A percentile compares a stretch with the other conserved stretches of the same genome.
Evolutionary conservation across 2,888 invertebrate species (phyloP).

Genomic region (Dryobota labecula): DNA sequence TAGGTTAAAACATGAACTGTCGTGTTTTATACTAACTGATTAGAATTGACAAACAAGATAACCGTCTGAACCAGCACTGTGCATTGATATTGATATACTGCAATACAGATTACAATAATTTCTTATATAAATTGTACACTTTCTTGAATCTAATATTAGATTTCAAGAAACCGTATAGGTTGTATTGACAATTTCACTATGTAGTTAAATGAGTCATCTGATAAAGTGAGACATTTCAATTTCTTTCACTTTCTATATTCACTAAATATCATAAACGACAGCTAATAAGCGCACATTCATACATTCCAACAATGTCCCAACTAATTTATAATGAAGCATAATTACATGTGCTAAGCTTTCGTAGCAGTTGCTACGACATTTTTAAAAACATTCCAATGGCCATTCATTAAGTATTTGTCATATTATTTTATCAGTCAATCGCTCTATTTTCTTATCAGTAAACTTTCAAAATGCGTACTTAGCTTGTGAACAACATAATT

Average conservation of each 20-base stretch:
- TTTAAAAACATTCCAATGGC: slow-evolving; percentile 4
- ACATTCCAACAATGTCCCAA: slow-evolving; percentile 19
- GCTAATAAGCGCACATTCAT: slow-evolving; percentile 39
- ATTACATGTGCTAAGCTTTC: slow-evolving; percentile 68
- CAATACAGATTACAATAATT: slow-evolving; percentile 30
- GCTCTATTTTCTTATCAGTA: slow-evolving; percentile 29
- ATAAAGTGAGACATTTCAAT: slow-evolving; percentile 56
- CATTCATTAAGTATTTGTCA: slow-evolving; percentile 21
- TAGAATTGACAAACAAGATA: slow-evolving; percentile 42
- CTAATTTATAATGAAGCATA: slow-evolving; percentile 27
- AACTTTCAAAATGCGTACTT: slow-evolving; percentile 9
- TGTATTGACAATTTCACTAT: slow-evolving; percentile 51
- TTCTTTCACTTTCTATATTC: slow-evolving; percentile 55
- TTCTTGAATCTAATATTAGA: slow-evolving; percentile 55
- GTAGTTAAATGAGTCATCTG: slow-evolving; percentile 53
- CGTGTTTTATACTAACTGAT: slow-evolving; percentile 31
- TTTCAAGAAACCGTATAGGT: slow-evolving; percentile 59
- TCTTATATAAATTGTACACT: slow-evolving; percentile 44
- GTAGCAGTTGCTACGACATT: slow-evolving; percentile 73
- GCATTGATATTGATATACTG: slow-evolving; percentile 24
- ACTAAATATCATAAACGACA: slow-evolving; percentile 15
- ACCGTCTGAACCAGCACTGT: slow-evolving; percentile 17
- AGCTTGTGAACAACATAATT: neutral
- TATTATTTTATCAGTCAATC: slow-evolving; percentile 34
- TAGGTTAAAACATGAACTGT: slow-evolving; percentile 28